Evolutionary conservation across 2,888 invertebrate genomes (phyloP).

Genomic region (Macaria notata): DNA sequence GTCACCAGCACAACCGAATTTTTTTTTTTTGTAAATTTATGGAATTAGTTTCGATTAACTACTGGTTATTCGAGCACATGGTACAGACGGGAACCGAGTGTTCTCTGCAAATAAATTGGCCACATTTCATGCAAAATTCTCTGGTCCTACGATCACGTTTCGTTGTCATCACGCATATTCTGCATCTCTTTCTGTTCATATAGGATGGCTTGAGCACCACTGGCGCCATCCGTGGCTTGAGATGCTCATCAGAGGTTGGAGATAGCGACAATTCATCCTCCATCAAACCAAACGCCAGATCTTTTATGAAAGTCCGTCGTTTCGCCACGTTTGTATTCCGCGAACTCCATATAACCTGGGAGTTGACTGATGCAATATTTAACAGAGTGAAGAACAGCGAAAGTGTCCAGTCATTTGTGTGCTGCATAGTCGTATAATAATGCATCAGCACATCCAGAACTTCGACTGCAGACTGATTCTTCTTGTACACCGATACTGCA

Average conservation of each 20-base stretch:
- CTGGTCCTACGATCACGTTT: constrained; percentile 66
- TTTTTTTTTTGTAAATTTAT: too few species aligned
- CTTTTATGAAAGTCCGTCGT: constrained; percentile 62
- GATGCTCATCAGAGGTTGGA: constrained; percentile 34
- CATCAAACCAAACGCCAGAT: constrained; percentile 60
- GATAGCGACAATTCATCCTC: constrained; percentile 39
- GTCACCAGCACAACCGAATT: too few species aligned
- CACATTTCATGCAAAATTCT: constrained; percentile 62
- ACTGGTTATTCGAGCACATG: constrained; percentile 42
- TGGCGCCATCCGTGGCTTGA: constrained; percentile 30
- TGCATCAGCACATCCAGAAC: constrained; percentile 70
- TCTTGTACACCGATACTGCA: constrained; percentile 63
- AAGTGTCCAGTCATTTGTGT: constrained; percentile 70
- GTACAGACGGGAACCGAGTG: constrained; percentile 61
- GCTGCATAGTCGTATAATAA: constrained; percentile 71
- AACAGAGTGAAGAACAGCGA: constrained; percentile 68
- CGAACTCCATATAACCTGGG: constrained; percentile 70
- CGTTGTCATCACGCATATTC: constrained; percentile 51
- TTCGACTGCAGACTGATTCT: constrained; percentile 62
- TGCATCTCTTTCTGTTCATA: constrained; percentile 55
- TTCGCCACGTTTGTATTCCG: constrained; percentile 47
- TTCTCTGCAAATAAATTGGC: constrained; percentile 64
- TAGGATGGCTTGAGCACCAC: constrained; percentile 32
- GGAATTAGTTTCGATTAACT: neutral
- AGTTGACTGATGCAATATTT: constrained; percentile 70